Evolutionary conservation across 2,797 vertebrate species (phyloP), one percentile per base, ranked within the genome.

Genomic region (Sarcoramphus papa): DNA sequence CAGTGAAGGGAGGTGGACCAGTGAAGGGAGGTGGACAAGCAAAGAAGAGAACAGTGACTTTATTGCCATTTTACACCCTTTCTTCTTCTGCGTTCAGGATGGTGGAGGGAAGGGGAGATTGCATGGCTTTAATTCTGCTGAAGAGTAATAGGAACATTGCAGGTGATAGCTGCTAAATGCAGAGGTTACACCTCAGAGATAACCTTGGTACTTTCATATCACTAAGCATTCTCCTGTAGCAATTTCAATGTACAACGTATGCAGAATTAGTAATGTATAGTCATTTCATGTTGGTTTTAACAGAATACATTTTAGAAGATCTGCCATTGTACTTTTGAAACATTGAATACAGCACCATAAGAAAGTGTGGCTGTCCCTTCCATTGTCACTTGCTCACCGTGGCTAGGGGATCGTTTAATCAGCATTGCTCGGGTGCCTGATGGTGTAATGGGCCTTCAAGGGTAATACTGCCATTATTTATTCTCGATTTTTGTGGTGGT

Each of bases 311-410:
- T 85, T 64, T 63, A 48, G 74, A 57, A 73, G 54, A 12, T 62
- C 59, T 80, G n/a, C 33, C 23, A 22, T 24, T 45, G 35, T 60
- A 20, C 31, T 67, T 73, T 11, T 17, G 33, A 77, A 77, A 33
- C 27, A 24, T 51, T 1, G 3, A 35, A 50, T 67, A 57, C 14
- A 47, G 20, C 64, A 76, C 24, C 6, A 0, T 68, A n/a, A 53
- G 37, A 51, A 77, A 37, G 17, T 28, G n/a, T 23, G 24, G 24
- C 57, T 2, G 2, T 69, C 12, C 45, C 5, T 84, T 84, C 25
- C 2, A 0, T 64, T 53, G 67, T 56, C 31, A 25, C 24, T 82
- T 48, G 19, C 33, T 62, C 33, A 35, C n/a, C 0, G 0, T 73
- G 30, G 50, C 50, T 35, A n/a, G 60, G 31, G 27, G 10, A n/a